Evolutionary conservation across 2,888 invertebrate genomes (phyloP).

Genomic region (Cosmia trapezina): DNA sequence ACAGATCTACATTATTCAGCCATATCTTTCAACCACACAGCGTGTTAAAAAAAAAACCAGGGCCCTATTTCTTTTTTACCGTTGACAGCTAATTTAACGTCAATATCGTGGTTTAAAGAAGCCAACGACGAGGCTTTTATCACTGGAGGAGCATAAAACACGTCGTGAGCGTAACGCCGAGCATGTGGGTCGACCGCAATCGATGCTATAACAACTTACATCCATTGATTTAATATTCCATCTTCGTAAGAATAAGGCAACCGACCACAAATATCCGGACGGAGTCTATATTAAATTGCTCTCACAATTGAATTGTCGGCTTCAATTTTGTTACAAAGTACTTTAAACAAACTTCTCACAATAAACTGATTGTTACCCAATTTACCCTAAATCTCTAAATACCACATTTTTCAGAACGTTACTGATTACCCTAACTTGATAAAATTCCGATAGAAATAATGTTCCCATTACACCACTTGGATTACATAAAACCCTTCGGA

Average conservation of each 20-base stretch:
- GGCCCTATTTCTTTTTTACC: conserved; percentile 46
- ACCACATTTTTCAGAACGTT: conserved; percentile 26
- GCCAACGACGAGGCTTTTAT: conserved; percentile 58
- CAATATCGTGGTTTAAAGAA: conserved; percentile 61
- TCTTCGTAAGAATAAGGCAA: conserved; percentile 53
- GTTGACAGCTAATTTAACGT: conserved; percentile 57
- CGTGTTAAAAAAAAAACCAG: conserved; percentile 39
- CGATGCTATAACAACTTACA: conserved; percentile 67
- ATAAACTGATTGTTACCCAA: conserved; percentile 19
- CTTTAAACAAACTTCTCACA: conserved; percentile 5
- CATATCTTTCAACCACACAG: conserved; percentile 32
- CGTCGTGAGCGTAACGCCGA: conserved; percentile 64
- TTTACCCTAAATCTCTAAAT: conserved; percentile 17
- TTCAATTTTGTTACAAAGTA: conserved; percentile 10
- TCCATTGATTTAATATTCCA: conserved; percentile 63
- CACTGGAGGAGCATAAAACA: conserved; percentile 62
- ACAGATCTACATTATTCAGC: conserved; percentile 26
- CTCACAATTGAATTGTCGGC: conserved; percentile 23
- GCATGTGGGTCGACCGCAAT: conserved; percentile 70
- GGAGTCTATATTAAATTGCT: conserved; percentile 29
- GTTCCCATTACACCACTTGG: conserved; percentile 32
- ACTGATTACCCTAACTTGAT: conserved; percentile 25
- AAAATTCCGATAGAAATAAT: conserved; percentile 48
- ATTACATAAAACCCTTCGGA: conserved; percentile 61
- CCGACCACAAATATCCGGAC: conserved; percentile 33